phyloP scores from a whole-genome alignment of 92 coral and sea anemone genomes.

The Phenganax marumi region DNA sequence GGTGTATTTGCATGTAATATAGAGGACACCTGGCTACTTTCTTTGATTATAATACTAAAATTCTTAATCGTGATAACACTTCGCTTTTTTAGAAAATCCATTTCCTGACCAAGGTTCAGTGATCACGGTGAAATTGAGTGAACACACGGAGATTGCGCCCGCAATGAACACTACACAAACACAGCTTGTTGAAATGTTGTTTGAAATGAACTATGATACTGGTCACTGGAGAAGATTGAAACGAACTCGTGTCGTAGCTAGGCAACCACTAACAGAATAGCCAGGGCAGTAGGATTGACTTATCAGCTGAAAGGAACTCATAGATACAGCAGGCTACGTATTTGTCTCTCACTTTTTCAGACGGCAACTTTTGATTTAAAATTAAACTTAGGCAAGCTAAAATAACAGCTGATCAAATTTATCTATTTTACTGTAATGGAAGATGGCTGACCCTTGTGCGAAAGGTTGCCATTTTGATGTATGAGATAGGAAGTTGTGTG shows the following conservation, averaged over 20 bases:
- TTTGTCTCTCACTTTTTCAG: no score
- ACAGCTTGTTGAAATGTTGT: conserved; percentile 91
- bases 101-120: conserved; percentile 88
- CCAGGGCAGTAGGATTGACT: background rate
- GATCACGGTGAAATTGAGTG: conserved; percentile 91
- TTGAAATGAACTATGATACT: conserved; percentile 98
- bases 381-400: no score
- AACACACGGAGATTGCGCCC: conserved; percentile 79
- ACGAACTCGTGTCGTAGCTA: conserved; percentile 89
- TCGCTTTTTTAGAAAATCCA: conserved; percentile 70
- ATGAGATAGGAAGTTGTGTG: no score
- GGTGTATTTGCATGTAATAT: no score
- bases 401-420: no score
- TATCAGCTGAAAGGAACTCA: no score
- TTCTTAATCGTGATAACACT: background rate
- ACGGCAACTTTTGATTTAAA: no score
- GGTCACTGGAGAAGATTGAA: conserved; percentile 98
- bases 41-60: background rate
- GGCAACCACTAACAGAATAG: conserved; percentile 50
- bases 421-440: no score
- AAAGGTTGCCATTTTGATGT: no score
- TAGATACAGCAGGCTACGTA: no score
- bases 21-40: background rate
- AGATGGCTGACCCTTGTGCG: no score
- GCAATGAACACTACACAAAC: conserved; percentile 76